These are phyloP conservation scores for Corythornis madagascariensis DNA, from an alignment of 2,113 vertebrate species.

Conservation along the genomic window DNA sequence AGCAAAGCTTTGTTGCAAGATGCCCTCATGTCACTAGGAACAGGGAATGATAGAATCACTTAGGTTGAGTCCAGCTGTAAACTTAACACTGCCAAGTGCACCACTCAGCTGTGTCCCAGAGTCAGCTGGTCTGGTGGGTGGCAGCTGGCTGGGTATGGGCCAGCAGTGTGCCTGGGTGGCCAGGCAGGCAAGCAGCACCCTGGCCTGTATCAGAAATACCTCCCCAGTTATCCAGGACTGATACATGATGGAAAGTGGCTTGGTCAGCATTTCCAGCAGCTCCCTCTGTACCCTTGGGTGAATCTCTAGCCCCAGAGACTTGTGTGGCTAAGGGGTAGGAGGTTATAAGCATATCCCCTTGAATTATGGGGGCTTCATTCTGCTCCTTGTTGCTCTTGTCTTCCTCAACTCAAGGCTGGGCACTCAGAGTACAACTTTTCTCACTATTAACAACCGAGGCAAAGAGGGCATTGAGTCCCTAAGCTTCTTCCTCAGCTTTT, in stretches of 20 bases:
- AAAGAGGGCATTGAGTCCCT: neutral
- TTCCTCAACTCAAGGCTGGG: neutral
- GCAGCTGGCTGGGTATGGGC: too few relatives aligned
- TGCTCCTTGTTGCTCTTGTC: neutral
- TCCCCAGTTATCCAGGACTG: neutral
- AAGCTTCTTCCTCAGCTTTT: neutral
- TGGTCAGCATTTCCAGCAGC: neutral
- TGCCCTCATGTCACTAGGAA: neutral
- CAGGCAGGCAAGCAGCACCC: too few relatives aligned
- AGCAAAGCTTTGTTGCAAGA: neutral
- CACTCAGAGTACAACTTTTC: neutral
- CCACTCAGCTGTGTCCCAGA: neutral
- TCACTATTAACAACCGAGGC: neutral
- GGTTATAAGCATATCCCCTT: neutral
- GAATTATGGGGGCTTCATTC: neutral
- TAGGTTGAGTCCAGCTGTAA: neutral
- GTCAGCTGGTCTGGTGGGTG: neutral
- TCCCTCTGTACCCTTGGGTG: neutral
- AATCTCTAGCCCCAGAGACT: fast-evolving
- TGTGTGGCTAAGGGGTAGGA: neutral
- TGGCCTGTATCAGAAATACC: too few relatives aligned
- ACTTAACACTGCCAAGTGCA: neutral
- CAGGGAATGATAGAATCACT: neutral
- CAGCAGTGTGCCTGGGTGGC: too few relatives aligned
- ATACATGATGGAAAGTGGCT: neutral